Evolutionary conservation across 2,113 vertebrate species (phyloP).

Genomic region (Phalacrocorax pelagicus): DNA sequence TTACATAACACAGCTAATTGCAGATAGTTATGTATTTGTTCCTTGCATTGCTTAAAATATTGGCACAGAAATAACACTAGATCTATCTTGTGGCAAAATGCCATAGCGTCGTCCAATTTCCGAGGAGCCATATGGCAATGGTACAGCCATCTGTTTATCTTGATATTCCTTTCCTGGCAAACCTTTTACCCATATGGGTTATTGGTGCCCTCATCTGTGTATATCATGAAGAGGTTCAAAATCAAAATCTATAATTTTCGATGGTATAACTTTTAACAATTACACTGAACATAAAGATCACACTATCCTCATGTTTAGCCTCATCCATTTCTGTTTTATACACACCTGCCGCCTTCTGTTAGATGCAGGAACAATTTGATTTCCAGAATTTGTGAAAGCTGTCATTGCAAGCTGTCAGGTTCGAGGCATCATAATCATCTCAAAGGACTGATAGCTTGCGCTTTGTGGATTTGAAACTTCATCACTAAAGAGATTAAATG

Average conservation of each 20-base stretch:
- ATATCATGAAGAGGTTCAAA: conserved; percentile 63
- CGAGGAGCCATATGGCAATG: conserved; percentile 73
- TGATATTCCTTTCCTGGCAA: conserved; percentile 75
- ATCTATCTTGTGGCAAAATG: conserved; percentile 68
- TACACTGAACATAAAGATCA: conserved; percentile 57
- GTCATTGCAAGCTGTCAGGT: conserved; percentile 65
- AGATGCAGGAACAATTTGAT: conserved; percentile 50
- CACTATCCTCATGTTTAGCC: conserved; percentile 38
- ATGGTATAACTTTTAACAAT: conserved; percentile 62
- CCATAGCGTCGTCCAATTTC: conserved; percentile 54
- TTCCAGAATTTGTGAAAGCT: conserved; percentile 62
- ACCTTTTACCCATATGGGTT: conserved; percentile 73
- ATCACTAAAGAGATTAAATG: conserved; percentile 74
- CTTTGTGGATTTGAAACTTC: conserved; percentile 70
- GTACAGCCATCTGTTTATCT: conserved; percentile 75
- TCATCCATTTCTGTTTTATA: conserved; percentile 51
- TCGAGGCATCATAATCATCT: conserved; percentile 66
- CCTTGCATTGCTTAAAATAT: conserved; percentile 55
- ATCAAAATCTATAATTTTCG: conserved; percentile 38
- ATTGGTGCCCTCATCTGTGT: conserved; percentile 73
- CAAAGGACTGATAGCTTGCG: conserved; percentile 65
- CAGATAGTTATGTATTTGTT: conserved; percentile 46
- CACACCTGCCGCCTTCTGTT: conserved; percentile 55
- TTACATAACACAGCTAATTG: conserved; percentile 53
- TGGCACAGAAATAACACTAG: conserved; percentile 56